Conservation (phyloP, 1,140 invertebrate genomes). For the Drosophila pallidifrons region DNA sequence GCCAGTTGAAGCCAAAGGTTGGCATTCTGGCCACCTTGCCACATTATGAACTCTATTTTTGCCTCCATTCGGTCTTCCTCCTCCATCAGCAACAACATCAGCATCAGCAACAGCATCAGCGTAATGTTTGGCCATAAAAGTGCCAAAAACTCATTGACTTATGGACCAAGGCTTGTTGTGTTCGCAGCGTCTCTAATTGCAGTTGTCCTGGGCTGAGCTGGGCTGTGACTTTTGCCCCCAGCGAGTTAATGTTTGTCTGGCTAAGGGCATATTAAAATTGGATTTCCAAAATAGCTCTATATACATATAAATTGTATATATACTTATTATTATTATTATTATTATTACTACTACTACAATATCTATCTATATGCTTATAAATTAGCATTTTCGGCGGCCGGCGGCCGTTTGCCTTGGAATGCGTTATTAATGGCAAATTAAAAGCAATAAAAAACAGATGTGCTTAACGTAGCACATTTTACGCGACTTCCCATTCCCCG, state of each 20-base stretch:
- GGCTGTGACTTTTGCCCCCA: neutral
- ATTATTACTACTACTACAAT: constrained; percentile 24
- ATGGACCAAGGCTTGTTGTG: constrained; percentile 54
- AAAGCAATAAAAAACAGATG: constrained; percentile 85
- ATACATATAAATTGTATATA: constrained; percentile 30
- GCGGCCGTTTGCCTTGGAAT: constrained; percentile 69
- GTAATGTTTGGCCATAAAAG: constrained; percentile 61
- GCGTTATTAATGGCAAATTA: constrained; percentile 85
- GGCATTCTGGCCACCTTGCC: too few species aligned
- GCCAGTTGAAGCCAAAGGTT: too few species aligned
- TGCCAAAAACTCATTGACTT: constrained; percentile 81
- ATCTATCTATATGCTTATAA: constrained; percentile 72
- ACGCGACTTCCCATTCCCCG: constrained; percentile 24
- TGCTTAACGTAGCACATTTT: constrained; percentile 84
- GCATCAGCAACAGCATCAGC: neutral
- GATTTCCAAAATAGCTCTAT: constrained; percentile 40
- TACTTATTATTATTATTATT: constrained; percentile 59
- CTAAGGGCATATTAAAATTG: constrained; percentile 55
- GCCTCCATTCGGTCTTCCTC: neutral
- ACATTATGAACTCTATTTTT: neutral
- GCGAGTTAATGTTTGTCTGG: constrained; percentile 43
- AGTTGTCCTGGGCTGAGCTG: neutral
- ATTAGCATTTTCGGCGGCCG: constrained; percentile 73
- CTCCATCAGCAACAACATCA: too few species aligned
- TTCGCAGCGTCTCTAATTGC: constrained; percentile 32